Conservation (phyloP, 2,888 invertebrate species). For the Drosophila maculinotata region DNA sequence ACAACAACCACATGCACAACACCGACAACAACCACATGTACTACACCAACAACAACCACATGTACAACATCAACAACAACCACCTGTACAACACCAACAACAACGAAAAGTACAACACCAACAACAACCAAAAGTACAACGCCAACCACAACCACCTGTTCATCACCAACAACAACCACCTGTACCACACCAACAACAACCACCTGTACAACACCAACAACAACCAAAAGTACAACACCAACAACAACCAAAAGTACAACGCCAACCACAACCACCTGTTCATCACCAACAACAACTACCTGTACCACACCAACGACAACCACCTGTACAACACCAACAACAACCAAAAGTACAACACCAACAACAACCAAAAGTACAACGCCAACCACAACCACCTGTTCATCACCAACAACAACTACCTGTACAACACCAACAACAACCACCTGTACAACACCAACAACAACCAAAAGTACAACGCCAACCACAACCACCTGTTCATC, state of each 20-base stretch:
- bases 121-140: slow-evolving; percentile 4
- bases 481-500: slow-evolving; percentile 24
- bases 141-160: slow-evolving; percentile 11
- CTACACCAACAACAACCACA: slow-evolving; percentile 11
- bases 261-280: background rate
- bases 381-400: slow-evolving; percentile 23
- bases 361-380: slow-evolving; percentile 27
- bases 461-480: slow-evolving; percentile 23
- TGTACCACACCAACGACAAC: slow-evolving; percentile 12
- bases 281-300: slow-evolving; percentile 10
- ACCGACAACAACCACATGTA: slow-evolving; percentile 12
- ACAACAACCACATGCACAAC: slow-evolving; percentile 18
- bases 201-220: slow-evolving; percentile 2
- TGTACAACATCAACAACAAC: slow-evolving; percentile 7
- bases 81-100: background rate
- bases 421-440: slow-evolving; percentile 23
- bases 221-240: slow-evolving; percentile 9
- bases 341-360: slow-evolving; percentile 16
- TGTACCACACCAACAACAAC: slow-evolving; percentile 28
- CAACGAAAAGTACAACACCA: slow-evolving; percentile 9
- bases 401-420: slow-evolving; percentile 12
- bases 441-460: slow-evolving; percentile 14
- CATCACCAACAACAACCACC: slow-evolving; percentile 25
- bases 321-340: slow-evolving; percentile 12
- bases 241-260: slow-evolving; percentile 12